Evolutionary conservation across 2,888 invertebrate species (phyloP).

Genomic region (Rhopalosiphum nymphaeae): DNA sequence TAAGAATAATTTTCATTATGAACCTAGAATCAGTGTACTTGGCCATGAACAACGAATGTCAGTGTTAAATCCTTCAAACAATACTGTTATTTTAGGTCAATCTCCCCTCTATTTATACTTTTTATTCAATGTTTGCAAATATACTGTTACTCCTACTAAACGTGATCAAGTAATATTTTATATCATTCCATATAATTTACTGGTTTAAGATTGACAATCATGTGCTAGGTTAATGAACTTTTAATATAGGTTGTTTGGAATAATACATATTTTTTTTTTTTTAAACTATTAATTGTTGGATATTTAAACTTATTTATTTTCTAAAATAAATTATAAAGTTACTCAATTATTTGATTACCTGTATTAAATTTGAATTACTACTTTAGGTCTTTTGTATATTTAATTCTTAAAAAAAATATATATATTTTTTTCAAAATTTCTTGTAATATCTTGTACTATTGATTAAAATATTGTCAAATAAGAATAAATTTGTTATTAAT

Average conservation of each 20-base stretch:
- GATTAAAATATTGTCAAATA: neutral
- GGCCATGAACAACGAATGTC: conserved; percentile 37
- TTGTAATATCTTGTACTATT: neutral
- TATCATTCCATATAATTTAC: neutral
- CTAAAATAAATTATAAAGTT: neutral
- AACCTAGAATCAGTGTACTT: conserved; percentile 28
- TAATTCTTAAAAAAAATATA: neutral
- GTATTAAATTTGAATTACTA: neutral
- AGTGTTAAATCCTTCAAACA: conserved; percentile 31
- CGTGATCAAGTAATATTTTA: neutral
- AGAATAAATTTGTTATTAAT: neutral
- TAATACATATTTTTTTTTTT: neutral
- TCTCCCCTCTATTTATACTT: conserved; percentile 46
- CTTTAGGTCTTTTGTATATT: neutral
- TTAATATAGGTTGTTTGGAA: conserved; percentile 46
- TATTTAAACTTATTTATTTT: neutral
- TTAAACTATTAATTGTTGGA: neutral
- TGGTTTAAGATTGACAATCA: neutral
- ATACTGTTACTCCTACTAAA: conserved; percentile 38
- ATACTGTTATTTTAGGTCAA: conserved; percentile 60
- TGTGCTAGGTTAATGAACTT: conserved; percentile 45
- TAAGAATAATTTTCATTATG: conserved; percentile 38
- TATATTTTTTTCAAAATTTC: neutral
- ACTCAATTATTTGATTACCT: neutral
- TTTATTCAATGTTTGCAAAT: conserved; percentile 31